phyloP scores from a whole-genome alignment of 1,140 invertebrate genomes.

The Physella acuta region DNA sequence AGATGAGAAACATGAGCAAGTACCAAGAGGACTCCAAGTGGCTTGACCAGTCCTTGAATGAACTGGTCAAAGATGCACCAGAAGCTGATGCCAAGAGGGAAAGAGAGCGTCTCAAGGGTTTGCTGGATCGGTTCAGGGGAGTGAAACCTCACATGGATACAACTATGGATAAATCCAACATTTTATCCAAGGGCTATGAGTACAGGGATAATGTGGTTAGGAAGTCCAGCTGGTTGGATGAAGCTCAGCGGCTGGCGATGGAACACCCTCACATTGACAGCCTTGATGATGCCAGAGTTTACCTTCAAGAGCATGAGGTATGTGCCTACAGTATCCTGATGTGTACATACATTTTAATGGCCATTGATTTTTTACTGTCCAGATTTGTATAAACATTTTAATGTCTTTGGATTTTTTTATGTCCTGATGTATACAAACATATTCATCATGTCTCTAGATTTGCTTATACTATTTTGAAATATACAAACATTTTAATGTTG shows the following conservation, averaged over 20 bases:
- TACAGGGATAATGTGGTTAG: slow-evolving; percentile 85
- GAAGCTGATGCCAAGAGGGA: slow-evolving; percentile 72
- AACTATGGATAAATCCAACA: slow-evolving; percentile 87
- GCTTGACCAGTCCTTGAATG: slow-evolving; percentile 86
- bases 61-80: slow-evolving; percentile 77
- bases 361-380: too few relatives aligned
- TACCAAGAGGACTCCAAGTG: slow-evolving; percentile 92
- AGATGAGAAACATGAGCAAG: slow-evolving; percentile 72
- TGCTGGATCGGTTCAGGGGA: slow-evolving; percentile 76
- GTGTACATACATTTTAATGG: not conserved
- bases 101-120: slow-evolving; percentile 77
- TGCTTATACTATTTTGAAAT: too few relatives aligned
- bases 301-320: slow-evolving; percentile 63
- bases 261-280: slow-evolving; percentile 73
- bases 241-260: slow-evolving; percentile 62
- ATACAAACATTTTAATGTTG: too few relatives aligned
- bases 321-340: too few relatives aligned
- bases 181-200: slow-evolving; percentile 87
- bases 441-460: too few relatives aligned
- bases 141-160: slow-evolving; percentile 89
- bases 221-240: slow-evolving; percentile 64
- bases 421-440: too few relatives aligned
- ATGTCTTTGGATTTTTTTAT: too few relatives aligned
- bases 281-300: slow-evolving; percentile 73
- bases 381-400: too few relatives aligned